Evolutionary conservation across 1,140 invertebrate species (phyloP).

Genomic region (Ericerus pela): DNA sequence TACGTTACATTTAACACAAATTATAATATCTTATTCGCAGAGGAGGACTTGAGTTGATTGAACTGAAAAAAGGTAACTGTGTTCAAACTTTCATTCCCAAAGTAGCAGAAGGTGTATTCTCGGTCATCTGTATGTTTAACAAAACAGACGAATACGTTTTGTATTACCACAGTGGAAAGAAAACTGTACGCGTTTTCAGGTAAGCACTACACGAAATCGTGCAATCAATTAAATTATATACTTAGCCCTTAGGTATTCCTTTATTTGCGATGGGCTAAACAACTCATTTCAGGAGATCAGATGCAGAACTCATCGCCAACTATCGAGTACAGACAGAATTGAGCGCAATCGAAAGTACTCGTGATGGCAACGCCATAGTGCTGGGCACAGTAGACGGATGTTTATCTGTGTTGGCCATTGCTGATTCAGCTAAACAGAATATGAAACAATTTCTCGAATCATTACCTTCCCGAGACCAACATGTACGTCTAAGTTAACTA

Average conservation of each 20-base stretch:
- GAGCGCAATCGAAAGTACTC: constrained; percentile 65
- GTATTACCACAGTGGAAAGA: constrained; percentile 89
- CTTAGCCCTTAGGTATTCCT: not conserved
- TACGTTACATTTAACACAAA: constrained; percentile 5
- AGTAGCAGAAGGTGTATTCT: constrained; percentile 93
- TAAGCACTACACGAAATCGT: constrained; percentile 26
- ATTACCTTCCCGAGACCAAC: constrained; percentile 54
- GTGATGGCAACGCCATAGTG: constrained; percentile 65
- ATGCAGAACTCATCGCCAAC: constrained; percentile 81
- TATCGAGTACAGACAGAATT: constrained; percentile 84
- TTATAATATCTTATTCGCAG: constrained; percentile 32
- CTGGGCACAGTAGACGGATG: constrained; percentile 87
- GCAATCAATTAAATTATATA: not conserved
- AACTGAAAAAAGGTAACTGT: constrained; percentile 65
- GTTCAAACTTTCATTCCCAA: constrained; percentile 76
- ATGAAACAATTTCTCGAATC: constrained; percentile 47
- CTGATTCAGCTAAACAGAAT: constrained; percentile 53
- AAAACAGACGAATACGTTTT: constrained; percentile 87
- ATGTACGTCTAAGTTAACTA: constrained; percentile 33
- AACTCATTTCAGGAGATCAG: constrained; percentile 45
- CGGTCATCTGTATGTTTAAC: constrained; percentile 86
- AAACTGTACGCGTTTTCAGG: constrained; percentile 83
- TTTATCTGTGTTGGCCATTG: constrained; percentile 77
- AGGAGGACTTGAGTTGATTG: constrained; percentile 81
- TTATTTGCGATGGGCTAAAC: not conserved